Evolutionary conservation across 2,888 invertebrate genomes (phyloP).

Genomic region (Drosophila affinis): DNA sequence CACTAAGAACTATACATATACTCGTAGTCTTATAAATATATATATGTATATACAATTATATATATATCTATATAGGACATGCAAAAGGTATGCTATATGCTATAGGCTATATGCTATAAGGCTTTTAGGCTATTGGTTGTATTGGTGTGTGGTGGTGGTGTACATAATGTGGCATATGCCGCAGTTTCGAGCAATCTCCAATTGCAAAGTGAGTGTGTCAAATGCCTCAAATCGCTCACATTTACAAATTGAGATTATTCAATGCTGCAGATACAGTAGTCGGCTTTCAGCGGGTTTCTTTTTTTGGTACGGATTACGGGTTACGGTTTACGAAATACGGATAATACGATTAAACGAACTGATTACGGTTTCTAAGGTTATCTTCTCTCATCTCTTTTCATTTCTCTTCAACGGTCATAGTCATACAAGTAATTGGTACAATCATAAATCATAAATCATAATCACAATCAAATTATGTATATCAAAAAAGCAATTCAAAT

Average conservation of each 20-base stretch:
- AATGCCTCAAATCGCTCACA: constrained; percentile 88
- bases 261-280: constrained; percentile 84
- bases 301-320: constrained; percentile 11
- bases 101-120: too few species aligned
- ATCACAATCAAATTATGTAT: constrained; percentile 5
- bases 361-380: constrained; percentile 29
- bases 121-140: constrained; percentile 13
- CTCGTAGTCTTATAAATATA: constrained; percentile 2
- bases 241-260: constrained; percentile 99
- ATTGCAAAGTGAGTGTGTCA: constrained; percentile 84
- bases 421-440: background rate
- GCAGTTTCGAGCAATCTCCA: constrained; percentile 84
- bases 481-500: constrained; percentile 9
- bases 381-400: background rate
- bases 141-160: constrained; percentile 47
- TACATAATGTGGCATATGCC: constrained; percentile 75
- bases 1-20: constrained; percentile 38
- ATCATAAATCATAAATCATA: too few species aligned
- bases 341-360: constrained; percentile 38
- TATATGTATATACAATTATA: constrained; percentile 7
- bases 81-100: constrained; percentile 9
- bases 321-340: constrained; percentile 44
- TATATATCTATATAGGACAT: constrained; percentile 8
- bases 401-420: constrained; percentile 4
- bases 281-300: constrained; percentile 10